Percentiles rank a stretch among this genome's conserved stretches.
Conservation (phyloP, 2,888 invertebrate species). For the Pheosia gnoma region DNA sequence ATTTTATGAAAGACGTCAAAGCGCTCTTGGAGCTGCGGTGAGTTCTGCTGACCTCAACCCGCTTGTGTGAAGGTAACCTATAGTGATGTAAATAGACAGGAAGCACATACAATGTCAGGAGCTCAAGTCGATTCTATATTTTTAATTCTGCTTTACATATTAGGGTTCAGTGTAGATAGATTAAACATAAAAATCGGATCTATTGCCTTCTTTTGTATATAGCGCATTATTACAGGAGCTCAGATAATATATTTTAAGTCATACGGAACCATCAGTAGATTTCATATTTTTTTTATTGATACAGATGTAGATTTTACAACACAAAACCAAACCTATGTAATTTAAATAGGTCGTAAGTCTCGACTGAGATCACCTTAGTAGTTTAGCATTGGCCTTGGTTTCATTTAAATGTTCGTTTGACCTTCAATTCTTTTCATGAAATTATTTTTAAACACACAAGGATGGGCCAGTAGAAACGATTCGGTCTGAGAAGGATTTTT, state of each 20-base stretch:
- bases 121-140: conserved; percentile 44
- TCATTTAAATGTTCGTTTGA: conserved; percentile 61
- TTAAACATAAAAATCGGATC: too few relatives aligned
- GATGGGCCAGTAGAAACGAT: conserved; percentile 28
- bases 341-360: conserved; percentile 65
- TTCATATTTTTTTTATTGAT: conserved; percentile 39
- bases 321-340: conserved; percentile 68
- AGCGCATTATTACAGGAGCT: neutral
- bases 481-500: conserved; percentile 31
- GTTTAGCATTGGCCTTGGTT: conserved; percentile 70
- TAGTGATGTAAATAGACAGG: conserved; percentile 79
- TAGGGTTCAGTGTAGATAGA: conserved; percentile 21
- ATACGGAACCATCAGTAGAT: conserved; percentile 9
- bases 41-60: conserved; percentile 73
- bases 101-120: conserved; percentile 76
- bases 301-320: conserved; percentile 56
- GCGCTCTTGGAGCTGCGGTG: conserved; percentile 46
- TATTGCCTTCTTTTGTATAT: neutral
- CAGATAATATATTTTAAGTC: neutral
- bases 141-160: conserved; percentile 28
- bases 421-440: conserved; percentile 67
- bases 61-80: conserved; percentile 76
- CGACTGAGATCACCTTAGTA: conserved; percentile 68
- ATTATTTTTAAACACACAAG: conserved; percentile 47
- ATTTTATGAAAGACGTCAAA: conserved; percentile 33